A percentile compares a stretch with the other conserved stretches of the same genome.
Evolutionary conservation across 37 sponge, comb jelly and placozoan species (phyloP).

Genomic region (Amphimedon queenslandica): DNA sequence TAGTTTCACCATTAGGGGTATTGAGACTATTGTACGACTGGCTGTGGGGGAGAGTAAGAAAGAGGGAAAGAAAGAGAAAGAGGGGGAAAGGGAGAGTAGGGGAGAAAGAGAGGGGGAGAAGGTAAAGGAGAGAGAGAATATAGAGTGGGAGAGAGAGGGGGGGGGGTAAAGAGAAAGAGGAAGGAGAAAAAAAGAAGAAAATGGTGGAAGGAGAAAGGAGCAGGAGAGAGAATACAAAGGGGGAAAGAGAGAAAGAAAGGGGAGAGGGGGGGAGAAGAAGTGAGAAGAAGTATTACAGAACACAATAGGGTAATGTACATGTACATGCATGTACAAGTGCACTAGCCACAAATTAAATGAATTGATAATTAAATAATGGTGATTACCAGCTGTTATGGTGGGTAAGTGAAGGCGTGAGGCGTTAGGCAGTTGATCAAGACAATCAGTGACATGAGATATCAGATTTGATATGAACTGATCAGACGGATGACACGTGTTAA

Average conservation of each 20-base stretch:
- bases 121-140: not conserved
- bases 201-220: not conserved
- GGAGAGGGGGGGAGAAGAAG: not conserved
- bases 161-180: too few relatives aligned
- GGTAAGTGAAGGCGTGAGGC: slow-evolving; percentile 28
- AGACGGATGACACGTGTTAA: slow-evolving; percentile 58
- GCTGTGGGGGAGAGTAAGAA: slow-evolving; percentile 26
- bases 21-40: slow-evolving; percentile 31
- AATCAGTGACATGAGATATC: slow-evolving; percentile 12
- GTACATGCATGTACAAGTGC: slow-evolving; percentile 19
- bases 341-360: too few relatives aligned
- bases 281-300: not conserved
- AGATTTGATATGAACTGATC: slow-evolving; percentile 11
- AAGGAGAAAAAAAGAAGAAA: not conserved
- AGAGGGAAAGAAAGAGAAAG: too few relatives aligned
- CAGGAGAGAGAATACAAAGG: not conserved
- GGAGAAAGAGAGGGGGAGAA: not conserved
- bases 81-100: too few relatives aligned
- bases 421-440: slow-evolving; percentile 31
- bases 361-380: too few relatives aligned
- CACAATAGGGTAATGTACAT: not conserved
- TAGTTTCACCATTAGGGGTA: slow-evolving; percentile 39
- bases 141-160: not conserved
- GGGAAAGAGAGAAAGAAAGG: not conserved
- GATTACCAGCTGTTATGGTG: slow-evolving; percentile 65